Percentiles rank a stretch among this genome's conserved stretches.
Conservation (phyloP, 2,888 invertebrate genomes). For the Ophonus ardosiacus region DNA sequence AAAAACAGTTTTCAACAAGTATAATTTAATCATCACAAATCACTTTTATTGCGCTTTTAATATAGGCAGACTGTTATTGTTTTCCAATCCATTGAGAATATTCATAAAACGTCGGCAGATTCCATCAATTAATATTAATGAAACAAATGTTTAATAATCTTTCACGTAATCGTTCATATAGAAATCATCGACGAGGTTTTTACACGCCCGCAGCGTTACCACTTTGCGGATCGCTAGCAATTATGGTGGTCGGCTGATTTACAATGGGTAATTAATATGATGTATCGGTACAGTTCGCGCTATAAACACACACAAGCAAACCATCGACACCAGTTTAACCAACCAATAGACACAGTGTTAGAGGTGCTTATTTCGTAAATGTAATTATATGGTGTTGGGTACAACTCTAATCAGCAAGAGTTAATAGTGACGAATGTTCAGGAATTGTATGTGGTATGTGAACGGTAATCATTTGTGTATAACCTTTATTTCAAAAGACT, state of each 20-base stretch:
- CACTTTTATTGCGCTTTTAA: too few relatives aligned
- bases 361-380: neutral
- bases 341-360: neutral
- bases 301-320: conserved; percentile 20
- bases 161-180: neutral
- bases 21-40: too few relatives aligned
- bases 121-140: neutral
- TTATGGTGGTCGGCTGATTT: conserved; percentile 51
- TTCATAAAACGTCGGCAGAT: neutral
- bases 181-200: conserved; percentile 26
- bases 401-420: neutral
- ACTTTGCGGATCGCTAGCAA: conserved; percentile 41
- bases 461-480: neutral
- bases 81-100: too few relatives aligned
- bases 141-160: neutral
- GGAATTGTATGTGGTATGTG: neutral
- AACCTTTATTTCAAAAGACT: too few relatives aligned
- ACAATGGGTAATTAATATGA: conserved; percentile 53
- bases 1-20: too few relatives aligned
- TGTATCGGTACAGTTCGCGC: conserved; percentile 49
- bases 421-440: neutral
- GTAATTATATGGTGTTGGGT: neutral
- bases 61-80: too few relatives aligned
- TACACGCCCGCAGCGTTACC: conserved; percentile 13
- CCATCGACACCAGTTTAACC: neutral